Conservation (phyloP, 1,140 invertebrate genomes). For the Pogonognathellus flavescens region DNA sequence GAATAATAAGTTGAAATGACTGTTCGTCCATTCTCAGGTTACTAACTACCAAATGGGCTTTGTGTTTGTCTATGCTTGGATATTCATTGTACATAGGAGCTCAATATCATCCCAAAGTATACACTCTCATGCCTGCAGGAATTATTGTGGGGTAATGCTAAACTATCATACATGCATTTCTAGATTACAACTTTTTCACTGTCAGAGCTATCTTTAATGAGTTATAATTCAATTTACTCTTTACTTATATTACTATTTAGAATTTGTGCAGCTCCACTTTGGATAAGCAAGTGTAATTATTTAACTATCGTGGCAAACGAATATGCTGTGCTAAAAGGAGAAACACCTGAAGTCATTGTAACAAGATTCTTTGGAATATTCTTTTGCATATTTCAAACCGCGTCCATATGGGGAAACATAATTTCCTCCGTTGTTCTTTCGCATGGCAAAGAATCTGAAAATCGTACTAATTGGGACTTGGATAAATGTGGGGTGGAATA, state of each 20-base stretch:
- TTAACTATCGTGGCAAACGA: slow-evolving; percentile 89
- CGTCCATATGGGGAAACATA: slow-evolving; percentile 93
- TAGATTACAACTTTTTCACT: neutral
- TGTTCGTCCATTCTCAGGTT: neutral
- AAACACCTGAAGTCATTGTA: slow-evolving; percentile 89
- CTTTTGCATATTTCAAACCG: slow-evolving; percentile 96
- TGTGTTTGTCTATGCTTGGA: slow-evolving; percentile 90
- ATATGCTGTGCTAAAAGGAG: slow-evolving; percentile 88
- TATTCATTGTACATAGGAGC: slow-evolving; percentile 88
- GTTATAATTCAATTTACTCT: too few species aligned
- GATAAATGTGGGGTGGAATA: slow-evolving; percentile 66
- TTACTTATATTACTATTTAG: too few species aligned
- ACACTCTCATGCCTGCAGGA: slow-evolving; percentile 90
- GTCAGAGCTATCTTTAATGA: too few species aligned
- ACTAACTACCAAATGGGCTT: slow-evolving; percentile 88
- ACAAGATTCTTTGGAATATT: slow-evolving; percentile 98
- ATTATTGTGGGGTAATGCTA: slow-evolving; percentile 76
- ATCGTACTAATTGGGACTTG: slow-evolving; percentile 74
- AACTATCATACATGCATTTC: neutral
- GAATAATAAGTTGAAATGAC: slow-evolving; percentile 3
- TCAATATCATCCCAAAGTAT: slow-evolving; percentile 91
- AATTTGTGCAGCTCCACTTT: slow-evolving; percentile 93
- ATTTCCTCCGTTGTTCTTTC: slow-evolving; percentile 90
- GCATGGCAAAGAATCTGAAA: slow-evolving; percentile 71
- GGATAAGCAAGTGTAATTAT: slow-evolving; percentile 96